These are phyloP conservation scores for Cheilosia grossa DNA, from an alignment of 2,888 invertebrate genomes.

Conservation along the genomic window DNA sequence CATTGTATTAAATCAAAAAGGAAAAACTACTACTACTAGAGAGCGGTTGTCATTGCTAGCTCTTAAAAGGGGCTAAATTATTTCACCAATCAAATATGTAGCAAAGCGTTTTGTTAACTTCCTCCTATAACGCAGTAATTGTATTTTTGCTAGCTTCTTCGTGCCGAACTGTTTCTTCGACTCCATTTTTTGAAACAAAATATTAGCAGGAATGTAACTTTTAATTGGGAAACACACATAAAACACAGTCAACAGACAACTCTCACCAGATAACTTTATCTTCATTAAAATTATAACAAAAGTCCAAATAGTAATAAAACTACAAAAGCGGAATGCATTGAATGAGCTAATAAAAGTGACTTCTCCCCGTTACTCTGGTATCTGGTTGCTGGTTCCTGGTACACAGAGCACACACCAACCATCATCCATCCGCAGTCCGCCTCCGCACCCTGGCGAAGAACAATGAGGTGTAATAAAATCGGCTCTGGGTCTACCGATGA, in stretches of 20 bases:
- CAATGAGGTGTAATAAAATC: conserved; percentile 72
- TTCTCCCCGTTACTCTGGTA: conserved; percentile 33
- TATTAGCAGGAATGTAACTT: conserved; percentile 48
- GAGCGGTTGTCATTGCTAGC: no score
- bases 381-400: neutral
- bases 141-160: no score
- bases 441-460: conserved; percentile 10
- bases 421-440: neutral
- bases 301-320: conserved; percentile 72
- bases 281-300: conserved; percentile 73
- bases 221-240: conserved; percentile 58
- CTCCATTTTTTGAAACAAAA: neutral
- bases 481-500: conserved; percentile 45
- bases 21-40: no score
- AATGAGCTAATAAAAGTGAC: conserved; percentile 73
- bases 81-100: no score
- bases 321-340: conserved; percentile 73
- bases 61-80: no score
- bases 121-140: no score
- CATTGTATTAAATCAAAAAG: no score
- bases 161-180: no score
- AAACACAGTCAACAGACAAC: neutral
- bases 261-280: conserved; percentile 55
- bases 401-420: neutral
- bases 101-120: no score